Evolutionary conservation across 2,888 invertebrate species (phyloP).

Genomic region (Cotesia congregata): DNA sequence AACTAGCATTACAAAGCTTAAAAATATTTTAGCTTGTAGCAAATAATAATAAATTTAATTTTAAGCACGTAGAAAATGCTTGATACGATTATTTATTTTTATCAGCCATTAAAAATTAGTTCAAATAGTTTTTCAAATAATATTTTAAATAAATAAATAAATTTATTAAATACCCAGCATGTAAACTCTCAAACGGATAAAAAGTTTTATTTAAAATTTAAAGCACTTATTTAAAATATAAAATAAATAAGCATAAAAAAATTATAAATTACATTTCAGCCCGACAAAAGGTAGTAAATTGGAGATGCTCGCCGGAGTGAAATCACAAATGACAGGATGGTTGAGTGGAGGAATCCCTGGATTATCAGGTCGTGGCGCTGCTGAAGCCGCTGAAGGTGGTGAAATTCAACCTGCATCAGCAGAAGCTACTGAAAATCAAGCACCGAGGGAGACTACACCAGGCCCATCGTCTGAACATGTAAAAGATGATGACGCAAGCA

Average conservation of each 20-base stretch:
- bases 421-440: conserved; percentile 63
- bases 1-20: not conserved
- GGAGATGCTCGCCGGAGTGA: conserved; percentile 89
- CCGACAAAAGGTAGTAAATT: conserved; percentile 81
- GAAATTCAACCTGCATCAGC: conserved; percentile 70
- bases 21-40: not conserved
- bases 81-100: not conserved
- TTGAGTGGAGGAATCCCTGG: conserved; percentile 85
- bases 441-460: conserved; percentile 66
- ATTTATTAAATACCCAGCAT: not conserved
- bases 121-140: not conserved
- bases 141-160: not conserved
- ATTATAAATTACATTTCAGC: conserved; percentile 69
- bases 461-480: conserved; percentile 67
- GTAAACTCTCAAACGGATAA: not conserved
- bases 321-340: conserved; percentile 88
- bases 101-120: not conserved
- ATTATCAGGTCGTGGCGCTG: conserved; percentile 73
- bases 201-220: not conserved
- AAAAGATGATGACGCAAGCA: conserved; percentile 88
- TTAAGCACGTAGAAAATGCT: not conserved
- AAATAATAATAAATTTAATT: not conserved
- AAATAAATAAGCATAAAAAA: not conserved
- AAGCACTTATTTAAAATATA: not conserved
- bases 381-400: conserved; percentile 66